Percentiles rank a stretch among this genome's conserved stretches.
Conservation (phyloP, 2,888 invertebrate genomes). For the Rhabditoides inermis region DNA sequence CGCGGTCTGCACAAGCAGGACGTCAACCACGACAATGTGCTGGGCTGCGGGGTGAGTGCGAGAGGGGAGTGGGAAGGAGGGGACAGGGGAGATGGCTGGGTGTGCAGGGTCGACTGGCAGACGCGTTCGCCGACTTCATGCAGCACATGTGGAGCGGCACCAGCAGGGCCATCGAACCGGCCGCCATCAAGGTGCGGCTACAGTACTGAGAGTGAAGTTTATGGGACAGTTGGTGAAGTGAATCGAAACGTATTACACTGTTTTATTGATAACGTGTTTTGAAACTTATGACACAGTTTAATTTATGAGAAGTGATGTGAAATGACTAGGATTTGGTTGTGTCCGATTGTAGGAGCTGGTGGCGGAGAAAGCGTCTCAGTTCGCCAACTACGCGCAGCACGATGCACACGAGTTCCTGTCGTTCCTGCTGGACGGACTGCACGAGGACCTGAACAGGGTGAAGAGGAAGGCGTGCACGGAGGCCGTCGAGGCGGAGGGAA, state of each 20-base stretch:
- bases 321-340: too few relatives aligned
- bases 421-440: slow-evolving; percentile 55
- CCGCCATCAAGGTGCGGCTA: slow-evolving; percentile 50
- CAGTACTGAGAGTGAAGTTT: not conserved
- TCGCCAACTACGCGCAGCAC: slow-evolving; percentile 59
- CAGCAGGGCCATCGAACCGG: slow-evolving; percentile 54
- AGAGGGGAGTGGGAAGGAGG: slow-evolving; percentile 1
- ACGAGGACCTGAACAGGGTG: slow-evolving; percentile 56
- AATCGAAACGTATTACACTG: not conserved
- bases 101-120: slow-evolving; percentile 55
- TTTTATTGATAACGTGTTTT: too few relatives aligned
- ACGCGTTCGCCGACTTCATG: slow-evolving; percentile 57
- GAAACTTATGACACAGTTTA: too few relatives aligned
- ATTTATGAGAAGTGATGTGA: too few relatives aligned
- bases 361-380: slow-evolving; percentile 57
- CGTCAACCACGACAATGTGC: slow-evolving; percentile 56
- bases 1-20: slow-evolving; percentile 53
- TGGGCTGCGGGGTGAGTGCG: slow-evolving; percentile 25
- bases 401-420: slow-evolving; percentile 60
- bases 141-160: slow-evolving; percentile 56
- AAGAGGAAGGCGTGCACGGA: slow-evolving; percentile 54
- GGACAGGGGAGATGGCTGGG: slow-evolving; percentile 53
- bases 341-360: slow-evolving; percentile 55
- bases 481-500: slow-evolving; percentile 53
- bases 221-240: not conserved